These are phyloP conservation scores for Diarsia brunnea DNA, from an alignment of 2,888 invertebrate species.

Conservation along the genomic window DNA sequence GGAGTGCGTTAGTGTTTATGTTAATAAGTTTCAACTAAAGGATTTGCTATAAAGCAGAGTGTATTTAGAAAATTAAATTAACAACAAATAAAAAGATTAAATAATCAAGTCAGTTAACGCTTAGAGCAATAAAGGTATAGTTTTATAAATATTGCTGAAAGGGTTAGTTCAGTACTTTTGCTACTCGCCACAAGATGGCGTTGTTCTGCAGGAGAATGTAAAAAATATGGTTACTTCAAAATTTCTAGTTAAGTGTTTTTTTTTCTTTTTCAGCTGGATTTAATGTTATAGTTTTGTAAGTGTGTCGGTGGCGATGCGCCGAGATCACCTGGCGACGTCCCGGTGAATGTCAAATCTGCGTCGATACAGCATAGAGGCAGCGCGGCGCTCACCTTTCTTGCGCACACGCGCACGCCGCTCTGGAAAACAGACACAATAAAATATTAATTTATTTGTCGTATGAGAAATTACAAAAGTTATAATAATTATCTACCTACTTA, in stretches of 20 bases:
- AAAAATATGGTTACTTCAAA: slow-evolving; percentile 63
- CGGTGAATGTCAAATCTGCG: slow-evolving; percentile 92
- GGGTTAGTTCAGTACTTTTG: slow-evolving; percentile 36
- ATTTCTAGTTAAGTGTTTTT: slow-evolving; percentile 44
- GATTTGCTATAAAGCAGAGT: neutral
- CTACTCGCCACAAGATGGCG: slow-evolving; percentile 55
- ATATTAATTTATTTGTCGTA: slow-evolving; percentile 1
- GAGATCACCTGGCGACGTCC: slow-evolving; percentile 93
- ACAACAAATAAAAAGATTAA: slow-evolving; percentile 14
- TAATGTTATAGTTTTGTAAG: slow-evolving; percentile 56
- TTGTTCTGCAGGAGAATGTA: slow-evolving; percentile 30
- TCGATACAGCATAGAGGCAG: slow-evolving; percentile 90
- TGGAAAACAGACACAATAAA: slow-evolving; percentile 74
- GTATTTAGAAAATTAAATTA: neutral
- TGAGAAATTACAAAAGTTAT: neutral
- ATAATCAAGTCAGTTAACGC: slow-evolving; percentile 31
- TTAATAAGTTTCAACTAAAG: slow-evolving; percentile 31
- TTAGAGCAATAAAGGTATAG: neutral
- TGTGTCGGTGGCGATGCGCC: slow-evolving; percentile 71
- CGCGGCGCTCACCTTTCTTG: slow-evolving; percentile 77
- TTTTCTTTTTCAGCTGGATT: slow-evolving; percentile 59
- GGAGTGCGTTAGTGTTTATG: slow-evolving; percentile 41
- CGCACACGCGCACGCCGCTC: slow-evolving; percentile 79
- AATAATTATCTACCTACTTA: neutral
- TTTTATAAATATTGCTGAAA: neutral